phyloP scores from a whole-genome alignment of 2,113 vertebrate genomes.

The Pseudorasbora parva region DNA sequence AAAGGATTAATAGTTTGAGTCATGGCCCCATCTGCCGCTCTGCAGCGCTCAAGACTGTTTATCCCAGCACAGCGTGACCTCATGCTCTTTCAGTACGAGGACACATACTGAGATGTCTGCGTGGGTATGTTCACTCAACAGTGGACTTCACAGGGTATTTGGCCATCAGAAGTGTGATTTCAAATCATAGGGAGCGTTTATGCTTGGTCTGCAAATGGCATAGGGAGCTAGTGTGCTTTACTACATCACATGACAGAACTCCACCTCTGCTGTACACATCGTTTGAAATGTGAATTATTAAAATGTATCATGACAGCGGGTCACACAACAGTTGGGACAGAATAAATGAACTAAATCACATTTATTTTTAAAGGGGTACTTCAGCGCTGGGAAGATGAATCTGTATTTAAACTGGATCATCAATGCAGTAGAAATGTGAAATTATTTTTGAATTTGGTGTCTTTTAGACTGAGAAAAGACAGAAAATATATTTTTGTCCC shows the following conservation, averaged over 20 bases:
- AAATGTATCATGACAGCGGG: neutral
- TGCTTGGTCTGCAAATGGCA: neutral
- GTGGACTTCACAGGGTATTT: neutral
- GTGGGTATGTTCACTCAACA: neutral
- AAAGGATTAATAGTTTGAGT: conserved; percentile 36
- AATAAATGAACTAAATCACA: too few species aligned
- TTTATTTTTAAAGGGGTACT: too few species aligned
- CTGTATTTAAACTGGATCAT: too few species aligned
- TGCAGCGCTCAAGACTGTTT: neutral
- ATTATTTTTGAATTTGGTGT: too few species aligned
- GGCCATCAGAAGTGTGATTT: neutral
- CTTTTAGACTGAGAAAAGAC: too few species aligned
- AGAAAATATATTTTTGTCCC: too few species aligned
- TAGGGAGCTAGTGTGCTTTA: neutral
- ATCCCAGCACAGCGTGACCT: neutral
- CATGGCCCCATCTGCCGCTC: conserved; percentile 27
- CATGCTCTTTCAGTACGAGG: neutral
- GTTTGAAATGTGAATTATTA: neutral
- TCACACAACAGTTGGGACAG: neutral
- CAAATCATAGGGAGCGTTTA: neutral
- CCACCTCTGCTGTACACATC: neutral
- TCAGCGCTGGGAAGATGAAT: too few species aligned
- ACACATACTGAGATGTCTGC: neutral
- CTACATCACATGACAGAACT: neutral
- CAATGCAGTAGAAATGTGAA: too few species aligned